Percentiles rank a stretch among this genome's conserved stretches.
These are phyloP conservation scores for Acanthurus tractus DNA, from an alignment of 2,797 vertebrate species.

Conservation along the genomic window DNA sequence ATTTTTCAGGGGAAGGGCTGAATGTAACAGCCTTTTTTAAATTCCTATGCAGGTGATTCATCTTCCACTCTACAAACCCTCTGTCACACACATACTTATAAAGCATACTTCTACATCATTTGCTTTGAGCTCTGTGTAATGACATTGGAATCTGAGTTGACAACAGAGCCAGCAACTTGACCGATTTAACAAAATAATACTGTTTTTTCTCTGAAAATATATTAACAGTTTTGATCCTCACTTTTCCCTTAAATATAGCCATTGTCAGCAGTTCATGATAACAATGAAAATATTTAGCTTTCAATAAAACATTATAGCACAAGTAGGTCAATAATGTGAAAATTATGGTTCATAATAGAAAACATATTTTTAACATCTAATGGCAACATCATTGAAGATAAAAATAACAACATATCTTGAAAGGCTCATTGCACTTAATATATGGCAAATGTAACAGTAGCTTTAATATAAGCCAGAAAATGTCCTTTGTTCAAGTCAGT, in stretches of 20 bases:
- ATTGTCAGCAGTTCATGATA: constrained; percentile 84
- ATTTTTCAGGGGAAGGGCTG: constrained; percentile 62
- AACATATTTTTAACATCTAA: constrained; percentile 86
- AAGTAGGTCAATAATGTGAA: constrained; percentile 82
- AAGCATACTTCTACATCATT: constrained; percentile 88
- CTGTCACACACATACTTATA: constrained; percentile 86
- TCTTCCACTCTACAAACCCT: constrained; percentile 63
- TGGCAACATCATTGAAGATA: constrained; percentile 81
- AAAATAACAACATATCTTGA: constrained; percentile 86
- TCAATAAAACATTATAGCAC: constrained; percentile 84
- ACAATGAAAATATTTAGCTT: constrained; percentile 88
- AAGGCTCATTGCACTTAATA: constrained; percentile 93
- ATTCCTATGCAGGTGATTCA: constrained; percentile 52
- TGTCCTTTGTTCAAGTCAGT: constrained; percentile 90
- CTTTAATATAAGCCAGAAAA: constrained; percentile 96
- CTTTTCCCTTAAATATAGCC: constrained; percentile 84
- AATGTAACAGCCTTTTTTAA: constrained; percentile 52
- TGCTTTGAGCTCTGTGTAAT: constrained; percentile 85
- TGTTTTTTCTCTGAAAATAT: constrained; percentile 89
- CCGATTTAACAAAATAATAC: constrained; percentile 91
- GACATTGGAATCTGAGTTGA: constrained; percentile 83
- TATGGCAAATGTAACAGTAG: constrained; percentile 93
- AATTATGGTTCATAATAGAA: constrained; percentile 85
- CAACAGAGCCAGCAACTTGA: constrained; percentile 89
- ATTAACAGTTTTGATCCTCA: constrained; percentile 83